Evolutionary conservation across 2,113 vertebrate species (phyloP).

Genomic region (Patagioenas fasciata): DNA sequence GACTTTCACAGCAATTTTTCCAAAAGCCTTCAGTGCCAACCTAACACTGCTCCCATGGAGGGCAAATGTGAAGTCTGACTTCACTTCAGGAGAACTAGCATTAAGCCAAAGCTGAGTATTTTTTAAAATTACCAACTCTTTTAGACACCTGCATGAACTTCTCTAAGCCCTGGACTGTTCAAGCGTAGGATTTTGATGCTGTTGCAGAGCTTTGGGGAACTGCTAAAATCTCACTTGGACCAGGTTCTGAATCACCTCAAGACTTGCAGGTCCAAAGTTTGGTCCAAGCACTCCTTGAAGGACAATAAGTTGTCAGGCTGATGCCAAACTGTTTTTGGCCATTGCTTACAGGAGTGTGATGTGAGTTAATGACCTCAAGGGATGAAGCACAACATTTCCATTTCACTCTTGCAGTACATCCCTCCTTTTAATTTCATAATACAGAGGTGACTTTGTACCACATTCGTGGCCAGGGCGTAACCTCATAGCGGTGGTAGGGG

Average conservation of each 20-base stretch:
- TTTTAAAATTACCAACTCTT: not conserved
- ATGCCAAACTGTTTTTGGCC: conserved; percentile 27
- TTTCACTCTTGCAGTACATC: not conserved
- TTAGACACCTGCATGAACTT: conserved; percentile 28
- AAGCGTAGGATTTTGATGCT: not conserved
- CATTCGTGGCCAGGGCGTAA: not conserved
- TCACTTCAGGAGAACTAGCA: conserved; percentile 35
- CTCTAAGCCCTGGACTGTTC: not conserved
- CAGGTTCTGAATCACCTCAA: not conserved
- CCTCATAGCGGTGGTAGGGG: not conserved
- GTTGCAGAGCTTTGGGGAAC: not conserved
- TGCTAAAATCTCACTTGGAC: not conserved
- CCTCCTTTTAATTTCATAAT: not conserved
- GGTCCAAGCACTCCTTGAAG: conserved; percentile 9
- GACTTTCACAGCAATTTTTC: conserved; percentile 50
- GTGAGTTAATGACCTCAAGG: not conserved
- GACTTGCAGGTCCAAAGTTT: not conserved
- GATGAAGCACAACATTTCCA: not conserved
- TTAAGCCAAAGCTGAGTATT: conserved; percentile 10
- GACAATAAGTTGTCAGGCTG: not conserved
- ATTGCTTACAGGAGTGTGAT: not conserved
- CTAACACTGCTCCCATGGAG: not conserved
- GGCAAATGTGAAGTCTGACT: conserved; percentile 50
- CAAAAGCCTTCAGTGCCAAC: conserved; percentile 25
- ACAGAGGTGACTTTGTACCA: not conserved